Evolutionary conservation across 2,888 invertebrate genomes (phyloP), one percentile per base, ranked within the genome.

Genomic region (Drosophila meridionalis): DNA sequence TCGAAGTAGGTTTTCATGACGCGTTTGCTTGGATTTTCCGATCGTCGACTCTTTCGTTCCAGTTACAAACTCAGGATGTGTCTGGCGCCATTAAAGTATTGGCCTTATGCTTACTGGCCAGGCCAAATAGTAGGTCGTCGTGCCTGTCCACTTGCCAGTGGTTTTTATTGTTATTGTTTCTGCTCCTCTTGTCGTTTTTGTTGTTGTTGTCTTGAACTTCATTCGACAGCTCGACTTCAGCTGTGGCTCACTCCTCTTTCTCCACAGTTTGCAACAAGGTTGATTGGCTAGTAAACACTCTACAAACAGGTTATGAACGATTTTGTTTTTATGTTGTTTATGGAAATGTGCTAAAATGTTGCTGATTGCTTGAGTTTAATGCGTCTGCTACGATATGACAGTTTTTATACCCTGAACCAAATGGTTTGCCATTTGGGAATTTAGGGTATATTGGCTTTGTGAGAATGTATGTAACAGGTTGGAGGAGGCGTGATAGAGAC

Each of bases 1-100:
- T 50, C 69, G 61, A 83, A 81, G 70, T 86, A 74, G 79, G 82
- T 81, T 80, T 82, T 71, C 64, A 66, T 76, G 76, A 74, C 64
- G 85, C 69, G 63, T 69, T 71, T 69, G 42, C 64, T 69, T 68
- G 62, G 67, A 73, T 80, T 80, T 84, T 71, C 76, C 72, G 68
- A 71, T 45, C 78, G 71, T 71, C 78, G 73, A 73, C 69, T 75
- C 80, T 72, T 73, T 82, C 74, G 80, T 74, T 81, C 70, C 64
- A 73, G 70, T 76, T 70, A 62, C 67, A 42, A 62, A 26, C 64
- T 32, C 62, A 77, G 77, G 72, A 69, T 76, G 80, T 67, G 69
- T 73, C 64, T 71, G 87, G 83, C 82, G 73, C 82, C 80, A 78
- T 73, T 75, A 71, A 73, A 73, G 55, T 65, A 69, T 64, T 67